These are phyloP conservation scores for Henricia sp. DNA, from an alignment of 53 echinoderm and acorn worm genomes.

Conservation along the genomic window DNA sequence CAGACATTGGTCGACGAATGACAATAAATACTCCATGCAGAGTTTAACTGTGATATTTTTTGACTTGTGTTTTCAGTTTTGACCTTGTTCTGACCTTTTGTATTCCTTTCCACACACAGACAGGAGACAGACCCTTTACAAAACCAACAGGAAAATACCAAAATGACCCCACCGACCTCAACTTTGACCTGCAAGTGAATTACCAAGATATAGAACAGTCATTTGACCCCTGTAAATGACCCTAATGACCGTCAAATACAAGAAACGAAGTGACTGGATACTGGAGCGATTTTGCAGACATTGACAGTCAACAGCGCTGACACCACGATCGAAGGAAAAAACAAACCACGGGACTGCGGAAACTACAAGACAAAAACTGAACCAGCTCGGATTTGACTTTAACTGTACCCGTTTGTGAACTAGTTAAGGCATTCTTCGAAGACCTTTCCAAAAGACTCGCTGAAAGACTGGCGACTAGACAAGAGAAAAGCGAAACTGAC, in stretches of 20 bases:
- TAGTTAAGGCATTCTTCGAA: background rate
- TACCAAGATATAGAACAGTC: slow-evolving; percentile 19
- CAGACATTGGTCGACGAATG: no score
- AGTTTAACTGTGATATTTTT: background rate
- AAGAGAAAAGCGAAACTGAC: background rate
- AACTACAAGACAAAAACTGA: background rate
- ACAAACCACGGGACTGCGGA: slow-evolving; percentile 23
- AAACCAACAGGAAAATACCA: background rate
- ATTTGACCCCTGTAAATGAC: slow-evolving; percentile 5
- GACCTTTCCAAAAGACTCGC: background rate
- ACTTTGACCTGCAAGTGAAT: slow-evolving; percentile 47
- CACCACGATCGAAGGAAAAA: background rate
- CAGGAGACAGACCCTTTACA: slow-evolving; percentile 35
- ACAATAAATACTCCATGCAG: no score
- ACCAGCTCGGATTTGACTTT: slow-evolving; percentile 7
- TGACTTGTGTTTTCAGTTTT: background rate
- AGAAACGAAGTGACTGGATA: background rate
- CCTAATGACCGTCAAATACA: slow-evolving; percentile 7
- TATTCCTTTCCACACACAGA: slow-evolving; percentile 64
- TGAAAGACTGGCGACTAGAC: background rate
- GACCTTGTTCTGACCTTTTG: slow-evolving; percentile 38
- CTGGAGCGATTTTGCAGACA: background rate
- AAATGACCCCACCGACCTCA: slow-evolving; percentile 34
- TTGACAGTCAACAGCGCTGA: background rate
- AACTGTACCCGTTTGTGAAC: slow-evolving; percentile 5